Base-by-base conservation (phyloP, 2,888 invertebrate genomes). In the Nomada ruficornis region DNA sequence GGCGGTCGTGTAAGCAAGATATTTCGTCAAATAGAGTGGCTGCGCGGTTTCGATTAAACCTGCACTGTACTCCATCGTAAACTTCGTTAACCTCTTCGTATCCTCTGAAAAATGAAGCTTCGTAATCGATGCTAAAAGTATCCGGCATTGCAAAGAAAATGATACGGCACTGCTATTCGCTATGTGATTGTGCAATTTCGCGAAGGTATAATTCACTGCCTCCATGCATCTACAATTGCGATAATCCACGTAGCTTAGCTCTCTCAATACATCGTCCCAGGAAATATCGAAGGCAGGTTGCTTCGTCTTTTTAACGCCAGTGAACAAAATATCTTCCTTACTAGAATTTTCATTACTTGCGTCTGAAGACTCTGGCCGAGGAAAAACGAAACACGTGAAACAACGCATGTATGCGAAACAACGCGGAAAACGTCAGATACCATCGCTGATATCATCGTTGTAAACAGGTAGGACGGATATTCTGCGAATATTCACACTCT, bases 11-110 rank as follows among this genome's bases (percentile, higher is more conserved):
- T 84, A 78, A 0, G 83, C 77, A 13, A 94, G 88, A 42, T 91
- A 83, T 60, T 89, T 89, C 11, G 93, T 87, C 0, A 94, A 93
- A 57, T 89, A 91, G 36, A 86, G 82, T 29, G 90, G 89, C 74
- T 94, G 93, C 0, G 88, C 89, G 44, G 91, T 90, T 7, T 87
- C 71, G 44, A 93, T 91, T 36, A 94, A 83, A 18, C 93, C 92
- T 2, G 91, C 88, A 0, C 91, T 90, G 52, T 93, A 93, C 74
- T 94, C 91, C 77, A 93, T 85, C 47, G 92, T 79, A 71, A 93
- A 94, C 26, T 90, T 86, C n/a, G 92, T 82, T 13, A 88, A 79
- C 82, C 90, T 91, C 3, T 84, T 77, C 1, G 15, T 0, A 15
- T 87, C 76, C 5, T 47, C 86, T 87, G 71, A 63, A 81, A 50